These are phyloP conservation scores for Chalcis sispes DNA, from an alignment of 2,888 invertebrate species.

Conservation along the genomic window DNA sequence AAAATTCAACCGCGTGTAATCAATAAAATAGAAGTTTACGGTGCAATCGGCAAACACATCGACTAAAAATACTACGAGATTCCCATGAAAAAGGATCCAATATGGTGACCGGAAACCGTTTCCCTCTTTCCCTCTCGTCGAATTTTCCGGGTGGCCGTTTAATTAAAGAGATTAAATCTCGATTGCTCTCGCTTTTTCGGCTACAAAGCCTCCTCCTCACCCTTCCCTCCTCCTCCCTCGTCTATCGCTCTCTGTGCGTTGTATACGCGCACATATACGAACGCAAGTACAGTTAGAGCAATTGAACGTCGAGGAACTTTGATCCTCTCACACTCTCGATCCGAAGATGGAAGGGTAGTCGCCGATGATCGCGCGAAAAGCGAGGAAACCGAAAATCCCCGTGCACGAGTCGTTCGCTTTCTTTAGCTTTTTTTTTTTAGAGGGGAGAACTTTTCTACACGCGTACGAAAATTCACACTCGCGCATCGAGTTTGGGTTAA, in stretches of 20 bases:
- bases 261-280: neutral
- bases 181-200: slow-evolving; percentile 28
- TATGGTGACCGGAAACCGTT: slow-evolving; percentile 10
- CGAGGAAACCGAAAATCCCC: slow-evolving; percentile 52
- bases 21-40: slow-evolving; percentile 63
- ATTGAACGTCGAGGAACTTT: slow-evolving; percentile 11
- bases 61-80: slow-evolving; percentile 14
- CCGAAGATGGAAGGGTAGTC: slow-evolving; percentile 56
- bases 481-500: too few species aligned
- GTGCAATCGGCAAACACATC: neutral
- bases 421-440: neutral
- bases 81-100: neutral
- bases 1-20: slow-evolving; percentile 34
- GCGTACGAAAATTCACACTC: slow-evolving; percentile 9
- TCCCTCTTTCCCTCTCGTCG: neutral
- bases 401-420: neutral
- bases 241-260: neutral
- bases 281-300: neutral
- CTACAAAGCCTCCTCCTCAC: neutral
- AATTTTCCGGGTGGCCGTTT: slow-evolving; percentile 35
- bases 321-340: neutral
- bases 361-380: slow-evolving; percentile 56
- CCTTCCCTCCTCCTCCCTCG: neutral
- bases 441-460: too few species aligned
- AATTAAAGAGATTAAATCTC: slow-evolving; percentile 53